Evolutionary conservation across 2,113 vertebrate genomes (phyloP), one percentile per base, ranked within the genome.

Genomic region (Dicrurus megarhynchus): DNA sequence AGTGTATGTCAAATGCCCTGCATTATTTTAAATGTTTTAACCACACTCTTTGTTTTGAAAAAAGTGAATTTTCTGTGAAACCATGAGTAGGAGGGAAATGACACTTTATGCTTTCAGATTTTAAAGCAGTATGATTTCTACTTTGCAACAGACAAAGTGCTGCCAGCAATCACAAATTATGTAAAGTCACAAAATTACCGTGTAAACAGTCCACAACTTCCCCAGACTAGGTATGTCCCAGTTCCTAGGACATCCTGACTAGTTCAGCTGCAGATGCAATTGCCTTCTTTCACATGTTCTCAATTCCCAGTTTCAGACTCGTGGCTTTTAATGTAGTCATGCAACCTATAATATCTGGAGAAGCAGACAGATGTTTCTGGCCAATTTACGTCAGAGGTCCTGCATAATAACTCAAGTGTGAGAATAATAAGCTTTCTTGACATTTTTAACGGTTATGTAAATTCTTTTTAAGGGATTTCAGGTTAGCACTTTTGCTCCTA

Each of bases 31-130:
- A 87, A 37, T 41, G 63, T 68, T 96, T 55, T 87, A 96, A 89
- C 13, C 32, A 91, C 12, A 89, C 28, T 93, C 94, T 70, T 41
- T 13, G 2, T 71, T 87, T 89, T 52, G 56, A 94, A 75, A 87
- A 82, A 96, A 95, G 64, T 52, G 30, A 88, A 82, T 91, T 73
- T 73, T 73, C 41, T 50, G n/a, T 93, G 35, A 94, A 97, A 96
- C 63, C 42, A 19, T 57, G 85, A 87, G 96, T 95, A 96, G 94
- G 94, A 93, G 75, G 87, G n/a, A 95, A 95, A 91, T 71, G 55
- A 96, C 79, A 96, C n/a, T 85, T 95, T n/a, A 94, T 50, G 53
- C 76, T 95, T 95, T 93, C 80, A 95, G 42, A 90, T 53, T 87
- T 65, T 89, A 74, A 97, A 93, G 74, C 39, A 95, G 46, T 52